Base-by-base conservation (phyloP, 2,797 vertebrate genomes). In the Pampus argenteus region DNA sequence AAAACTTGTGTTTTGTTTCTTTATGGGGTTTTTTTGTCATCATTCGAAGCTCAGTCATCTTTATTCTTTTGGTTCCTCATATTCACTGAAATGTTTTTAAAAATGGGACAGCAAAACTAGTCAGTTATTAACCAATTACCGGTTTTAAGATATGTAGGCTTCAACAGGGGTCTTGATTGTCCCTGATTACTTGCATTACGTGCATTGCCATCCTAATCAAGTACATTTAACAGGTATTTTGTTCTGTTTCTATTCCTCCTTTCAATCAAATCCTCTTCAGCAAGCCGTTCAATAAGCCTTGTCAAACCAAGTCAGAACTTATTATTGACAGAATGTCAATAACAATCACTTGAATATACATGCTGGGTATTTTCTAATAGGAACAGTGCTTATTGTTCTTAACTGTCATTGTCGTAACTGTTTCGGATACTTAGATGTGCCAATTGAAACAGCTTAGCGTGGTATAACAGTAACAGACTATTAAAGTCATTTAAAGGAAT, bases 321-420 rank as follows among this genome's bases (percentile, higher is more conserved):
- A 22, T n/a, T n/a, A n/a, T n/a, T n/a, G 34, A 44, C n/a, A 36
- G 18, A 28, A 22, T 14, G 2, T 17, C 2, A 25, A 11, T 14
- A 49, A 54, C 13, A 61, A 20, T 66, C 6, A 45, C 15, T 34
- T n/a, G 1, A 74, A 60, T 74, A 4, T 29, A 6, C 3, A 29
- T 40, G n/a, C 34, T 2, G 48, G 26, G 45, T 66, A 22, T 31
- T 2, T 71, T 74, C n/a, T 71, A 58, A 69, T 52, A 8, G 48
- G 55, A 86, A 83, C 52, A 65, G 48, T 1, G 22, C 54, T 71
- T 73, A 69, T 67, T 23, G 60, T 48, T 77, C 65, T 49, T 36
- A 31, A 58, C n/a, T n/a, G 17, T 18, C 6, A 52, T 49, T 71
- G 20, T 20, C n/a, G 29, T 71, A 50, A 74, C 55, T 69, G 47